Conservation (phyloP, 2,113 vertebrate genomes). For the Nycticebus coucang region DNA sequence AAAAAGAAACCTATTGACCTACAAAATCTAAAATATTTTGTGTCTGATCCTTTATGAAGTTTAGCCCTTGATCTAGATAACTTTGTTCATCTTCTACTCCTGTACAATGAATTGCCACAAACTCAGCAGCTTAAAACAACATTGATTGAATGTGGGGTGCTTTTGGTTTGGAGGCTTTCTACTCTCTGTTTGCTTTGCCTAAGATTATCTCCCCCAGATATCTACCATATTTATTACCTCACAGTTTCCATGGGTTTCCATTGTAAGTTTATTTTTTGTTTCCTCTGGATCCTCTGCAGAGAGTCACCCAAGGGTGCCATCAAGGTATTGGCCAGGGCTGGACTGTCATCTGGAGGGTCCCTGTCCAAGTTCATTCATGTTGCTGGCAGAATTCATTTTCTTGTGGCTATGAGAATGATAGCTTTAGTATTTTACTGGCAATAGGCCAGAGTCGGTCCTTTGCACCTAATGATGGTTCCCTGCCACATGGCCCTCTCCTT, state of each 20-base stretch:
- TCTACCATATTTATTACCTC: background rate
- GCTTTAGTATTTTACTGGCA: background rate
- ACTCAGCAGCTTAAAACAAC: background rate
- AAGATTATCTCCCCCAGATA: background rate
- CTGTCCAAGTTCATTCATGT: background rate
- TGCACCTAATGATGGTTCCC: background rate
- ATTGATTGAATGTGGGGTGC: background rate
- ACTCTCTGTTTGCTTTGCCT: background rate
- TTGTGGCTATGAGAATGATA: background rate
- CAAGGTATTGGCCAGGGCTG: background rate
- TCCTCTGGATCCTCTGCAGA: background rate
- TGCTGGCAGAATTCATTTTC: background rate
- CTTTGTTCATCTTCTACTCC: background rate
- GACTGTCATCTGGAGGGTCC: background rate
- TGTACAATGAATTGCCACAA: background rate
- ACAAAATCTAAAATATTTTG: background rate
- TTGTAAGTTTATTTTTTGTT: too few species aligned
- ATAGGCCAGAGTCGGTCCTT: background rate
- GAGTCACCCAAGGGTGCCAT: background rate
- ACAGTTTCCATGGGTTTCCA: background rate
- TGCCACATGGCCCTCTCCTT: background rate
- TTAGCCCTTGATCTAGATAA: background rate
- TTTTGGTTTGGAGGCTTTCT: background rate
- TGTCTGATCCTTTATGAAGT: background rate
- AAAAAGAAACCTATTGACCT: background rate